Conservation (phyloP, 1,140 invertebrate genomes). For the Aphelinus certus region DNA sequence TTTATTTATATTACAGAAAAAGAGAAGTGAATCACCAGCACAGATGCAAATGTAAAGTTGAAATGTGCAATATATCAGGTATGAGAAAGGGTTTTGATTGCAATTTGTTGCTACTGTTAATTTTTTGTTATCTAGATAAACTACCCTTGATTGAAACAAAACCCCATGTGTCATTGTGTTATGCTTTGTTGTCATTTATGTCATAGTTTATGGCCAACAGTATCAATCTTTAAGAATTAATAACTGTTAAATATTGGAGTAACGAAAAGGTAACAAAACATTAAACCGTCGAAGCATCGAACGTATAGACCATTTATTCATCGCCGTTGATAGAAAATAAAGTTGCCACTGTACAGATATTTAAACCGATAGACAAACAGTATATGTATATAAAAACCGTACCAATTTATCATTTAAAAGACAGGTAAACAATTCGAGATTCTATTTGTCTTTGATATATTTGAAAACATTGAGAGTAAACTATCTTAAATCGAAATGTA, state of each 20-base stretch:
- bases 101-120: slow-evolving; percentile 31
- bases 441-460: no score
- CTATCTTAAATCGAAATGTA: no score
- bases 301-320: slow-evolving; percentile 17
- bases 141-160: background rate
- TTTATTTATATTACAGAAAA: slow-evolving; percentile 43
- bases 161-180: slow-evolving; percentile 22
- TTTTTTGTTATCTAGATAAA: background rate
- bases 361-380: slow-evolving; percentile 27
- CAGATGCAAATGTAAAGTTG: slow-evolving; percentile 29
- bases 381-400: slow-evolving; percentile 30
- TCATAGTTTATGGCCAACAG: background rate
- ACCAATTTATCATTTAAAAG: no score
- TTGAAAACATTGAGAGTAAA: no score
- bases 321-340: slow-evolving; percentile 16
- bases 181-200: background rate
- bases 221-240: background rate
- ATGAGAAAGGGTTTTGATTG: slow-evolving; percentile 32
- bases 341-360: slow-evolving; percentile 37
- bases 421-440: no score
- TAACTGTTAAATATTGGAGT: slow-evolving; percentile 25
- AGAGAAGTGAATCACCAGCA: slow-evolving; percentile 30
- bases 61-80: slow-evolving; percentile 29
- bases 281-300: slow-evolving; percentile 23
- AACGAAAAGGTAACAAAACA: slow-evolving; percentile 1